phyloP scores from a whole-genome alignment of 2,888 invertebrate genomes.

The Campoletis raptor region DNA sequence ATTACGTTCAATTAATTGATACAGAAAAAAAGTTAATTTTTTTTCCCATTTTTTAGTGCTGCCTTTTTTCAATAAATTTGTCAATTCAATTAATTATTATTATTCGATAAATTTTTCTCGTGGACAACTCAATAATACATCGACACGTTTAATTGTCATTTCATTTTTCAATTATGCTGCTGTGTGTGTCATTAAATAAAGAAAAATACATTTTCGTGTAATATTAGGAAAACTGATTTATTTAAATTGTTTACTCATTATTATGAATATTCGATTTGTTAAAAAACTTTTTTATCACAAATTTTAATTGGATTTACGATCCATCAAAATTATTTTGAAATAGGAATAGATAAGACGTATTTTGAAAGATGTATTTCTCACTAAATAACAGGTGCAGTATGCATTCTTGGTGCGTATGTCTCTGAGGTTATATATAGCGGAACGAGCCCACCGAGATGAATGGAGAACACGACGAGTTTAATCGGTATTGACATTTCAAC shows the following conservation, averaged over 20 bases:
- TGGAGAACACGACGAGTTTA: constrained; percentile 27
- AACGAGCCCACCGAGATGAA: constrained; percentile 23
- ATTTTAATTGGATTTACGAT: background rate
- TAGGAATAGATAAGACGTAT: background rate
- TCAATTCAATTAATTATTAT: background rate
- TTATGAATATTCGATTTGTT: background rate
- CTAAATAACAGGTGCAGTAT: constrained; percentile 25
- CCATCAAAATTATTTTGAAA: background rate
- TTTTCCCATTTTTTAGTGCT: background rate
- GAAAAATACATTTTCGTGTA: background rate
- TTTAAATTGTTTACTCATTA: background rate
- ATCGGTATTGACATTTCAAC: constrained; percentile 32
- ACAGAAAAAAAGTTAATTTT: constrained; percentile 9
- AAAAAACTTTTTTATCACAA: background rate
- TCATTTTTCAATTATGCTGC: background rate
- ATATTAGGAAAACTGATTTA: background rate
- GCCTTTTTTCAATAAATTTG: background rate
- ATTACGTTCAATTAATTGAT: background rate
- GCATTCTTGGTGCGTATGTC: constrained; percentile 5
- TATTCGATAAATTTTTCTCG: background rate
- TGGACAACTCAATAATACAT: background rate
- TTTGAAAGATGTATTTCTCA: background rate
- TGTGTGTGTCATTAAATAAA: too few relatives aligned
- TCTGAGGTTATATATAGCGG: constrained; percentile 18
- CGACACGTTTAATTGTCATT: background rate